Evolutionary conservation across 1,140 invertebrate genomes (phyloP).

Genomic region (Magallana ariakensis): DNA sequence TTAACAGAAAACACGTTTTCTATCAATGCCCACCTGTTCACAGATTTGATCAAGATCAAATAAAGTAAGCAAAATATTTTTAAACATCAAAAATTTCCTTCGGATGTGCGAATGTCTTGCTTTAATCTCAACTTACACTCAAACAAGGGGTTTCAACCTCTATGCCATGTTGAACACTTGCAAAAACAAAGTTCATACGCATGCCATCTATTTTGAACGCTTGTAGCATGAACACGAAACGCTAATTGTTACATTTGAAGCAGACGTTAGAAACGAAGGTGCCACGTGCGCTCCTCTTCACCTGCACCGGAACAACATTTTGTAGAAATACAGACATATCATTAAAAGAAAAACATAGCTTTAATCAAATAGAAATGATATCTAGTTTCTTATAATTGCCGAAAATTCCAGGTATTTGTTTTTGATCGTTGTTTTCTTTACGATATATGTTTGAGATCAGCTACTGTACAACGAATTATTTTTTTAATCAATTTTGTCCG

Average conservation of each 20-base stretch:
- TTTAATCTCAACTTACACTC: constrained; percentile 27
- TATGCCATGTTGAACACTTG: constrained; percentile 27
- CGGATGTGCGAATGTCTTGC: constrained; percentile 30
- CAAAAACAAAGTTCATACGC: constrained; percentile 38
- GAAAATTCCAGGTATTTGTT: constrained; percentile 29
- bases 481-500: constrained; percentile 21
- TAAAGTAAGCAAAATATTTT: constrained; percentile 36
- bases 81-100: constrained; percentile 28
- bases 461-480: constrained; percentile 13
- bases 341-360: constrained; percentile 18
- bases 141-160: constrained; percentile 26
- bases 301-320: constrained; percentile 14
- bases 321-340: constrained; percentile 27
- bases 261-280: constrained; percentile 27
- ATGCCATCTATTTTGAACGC: constrained; percentile 32
- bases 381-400: not conserved
- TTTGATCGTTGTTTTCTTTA: not conserved
- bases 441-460: not conserved
- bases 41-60: constrained; percentile 34
- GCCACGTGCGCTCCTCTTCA: constrained; percentile 24
- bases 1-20: constrained; percentile 30
- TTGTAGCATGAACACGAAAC: constrained; percentile 34
- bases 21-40: constrained; percentile 30
- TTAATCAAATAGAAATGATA: constrained; percentile 6
- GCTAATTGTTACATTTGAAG: constrained; percentile 37